Conservation (phyloP, 1,140 invertebrate genomes). For the Drosophila nebulosa region DNA sequence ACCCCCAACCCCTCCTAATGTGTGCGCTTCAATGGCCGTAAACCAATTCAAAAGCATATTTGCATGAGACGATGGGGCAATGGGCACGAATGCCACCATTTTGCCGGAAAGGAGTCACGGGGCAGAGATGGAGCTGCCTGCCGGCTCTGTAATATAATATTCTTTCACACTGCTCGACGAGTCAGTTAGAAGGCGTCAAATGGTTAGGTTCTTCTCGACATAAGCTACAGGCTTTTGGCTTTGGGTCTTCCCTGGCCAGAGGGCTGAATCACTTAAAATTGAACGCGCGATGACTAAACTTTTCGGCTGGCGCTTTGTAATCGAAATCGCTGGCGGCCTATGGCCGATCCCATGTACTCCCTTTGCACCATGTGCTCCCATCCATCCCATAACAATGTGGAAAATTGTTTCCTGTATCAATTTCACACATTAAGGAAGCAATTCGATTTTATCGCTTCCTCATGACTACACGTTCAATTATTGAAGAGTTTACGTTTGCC, state of each 20-base stretch:
- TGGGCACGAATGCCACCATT: slow-evolving; percentile 21
- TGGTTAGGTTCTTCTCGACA: background rate
- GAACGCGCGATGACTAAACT: slow-evolving; percentile 34
- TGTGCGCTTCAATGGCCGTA: slow-evolving; percentile 68
- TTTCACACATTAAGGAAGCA: slow-evolving; percentile 80
- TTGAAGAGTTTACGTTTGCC: slow-evolving; percentile 78
- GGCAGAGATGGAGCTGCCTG: background rate
- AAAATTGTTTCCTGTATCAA: slow-evolving; percentile 80
- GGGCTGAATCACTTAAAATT: slow-evolving; percentile 51
- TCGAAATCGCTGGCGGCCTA: slow-evolving; percentile 33
- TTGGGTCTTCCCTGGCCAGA: background rate
- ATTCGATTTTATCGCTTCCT: slow-evolving; percentile 80
- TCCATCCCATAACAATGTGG: slow-evolving; percentile 74
- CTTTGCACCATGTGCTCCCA: slow-evolving; percentile 66
- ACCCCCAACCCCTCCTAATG: slow-evolving; percentile 29
- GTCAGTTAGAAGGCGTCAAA: slow-evolving; percentile 50
- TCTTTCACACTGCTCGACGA: slow-evolving; percentile 25
- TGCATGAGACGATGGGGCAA: slow-evolving; percentile 69
- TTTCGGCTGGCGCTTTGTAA: slow-evolving; percentile 41
- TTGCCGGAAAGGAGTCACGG: background rate
- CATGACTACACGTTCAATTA: slow-evolving; percentile 79
- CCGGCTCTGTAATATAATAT: slow-evolving; percentile 68
- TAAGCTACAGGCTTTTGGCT: slow-evolving; percentile 20
- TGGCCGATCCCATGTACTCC: slow-evolving; percentile 3
- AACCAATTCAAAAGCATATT: slow-evolving; percentile 79